These are phyloP conservation scores for Dipus sagitta DNA, from an alignment of 2,797 vertebrate genomes.

Conservation along the genomic window DNA sequence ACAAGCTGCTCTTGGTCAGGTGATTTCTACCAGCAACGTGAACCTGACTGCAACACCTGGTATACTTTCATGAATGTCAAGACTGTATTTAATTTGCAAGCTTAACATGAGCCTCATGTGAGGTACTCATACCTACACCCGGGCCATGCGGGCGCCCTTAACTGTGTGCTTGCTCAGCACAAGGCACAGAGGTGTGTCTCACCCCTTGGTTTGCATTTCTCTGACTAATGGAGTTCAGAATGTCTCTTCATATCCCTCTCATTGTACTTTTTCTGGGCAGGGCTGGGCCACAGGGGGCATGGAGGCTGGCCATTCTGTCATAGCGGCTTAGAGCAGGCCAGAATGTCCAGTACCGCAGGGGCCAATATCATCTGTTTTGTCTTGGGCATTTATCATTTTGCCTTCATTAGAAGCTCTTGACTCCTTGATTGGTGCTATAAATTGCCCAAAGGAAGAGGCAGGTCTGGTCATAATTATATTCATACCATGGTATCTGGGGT, in stretches of 20 bases:
- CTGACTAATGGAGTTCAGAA: not conserved
- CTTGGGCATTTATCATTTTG: slow-evolving; percentile 8
- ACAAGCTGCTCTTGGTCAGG: too few relatives aligned
- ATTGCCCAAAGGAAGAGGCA: slow-evolving; percentile 38
- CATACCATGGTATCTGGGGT: not conserved
- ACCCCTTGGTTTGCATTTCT: not conserved
- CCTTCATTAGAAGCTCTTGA: not conserved
- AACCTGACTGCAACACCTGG: not conserved
- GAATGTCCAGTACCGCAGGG: not conserved
- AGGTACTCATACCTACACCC: too few relatives aligned
- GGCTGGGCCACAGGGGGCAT: too few relatives aligned
- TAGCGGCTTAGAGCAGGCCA: accelerated
- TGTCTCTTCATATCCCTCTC: not conserved
- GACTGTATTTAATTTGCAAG: not conserved
- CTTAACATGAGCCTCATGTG: accelerated
- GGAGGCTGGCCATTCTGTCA: not conserved
- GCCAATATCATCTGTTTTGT: not conserved
- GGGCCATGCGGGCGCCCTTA: not conserved
- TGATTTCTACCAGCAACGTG: too few relatives aligned
- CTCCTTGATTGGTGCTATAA: not conserved
- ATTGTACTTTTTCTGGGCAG: not conserved
- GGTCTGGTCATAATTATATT: not conserved
- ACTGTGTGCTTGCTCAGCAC: not conserved
- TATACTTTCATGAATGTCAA: not conserved
- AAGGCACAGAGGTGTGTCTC: not conserved